Evolutionary conservation across 2,797 vertebrate genomes (phyloP).

Genomic region (Argya squamiceps): DNA sequence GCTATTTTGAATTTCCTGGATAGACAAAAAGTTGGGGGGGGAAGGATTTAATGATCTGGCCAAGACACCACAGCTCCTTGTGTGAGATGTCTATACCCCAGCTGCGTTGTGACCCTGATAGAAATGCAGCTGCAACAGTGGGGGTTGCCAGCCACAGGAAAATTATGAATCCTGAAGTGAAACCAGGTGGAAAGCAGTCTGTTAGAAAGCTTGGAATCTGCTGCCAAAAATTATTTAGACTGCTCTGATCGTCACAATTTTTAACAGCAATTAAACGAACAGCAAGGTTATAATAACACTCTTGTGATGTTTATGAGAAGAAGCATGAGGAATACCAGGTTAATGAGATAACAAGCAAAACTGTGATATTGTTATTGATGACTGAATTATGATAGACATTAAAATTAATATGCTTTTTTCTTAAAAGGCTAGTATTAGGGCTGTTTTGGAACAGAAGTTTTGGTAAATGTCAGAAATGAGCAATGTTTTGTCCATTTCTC

Average conservation of each 20-base stretch:
- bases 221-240: not conserved
- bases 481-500: not conserved
- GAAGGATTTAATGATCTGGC: not conserved
- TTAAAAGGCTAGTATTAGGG: not conserved
- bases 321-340: not conserved
- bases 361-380: not conserved
- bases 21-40: not conserved
- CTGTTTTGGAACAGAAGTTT: not conserved
- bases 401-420: not conserved
- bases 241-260: not conserved
- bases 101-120: accelerated
- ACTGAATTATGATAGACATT: not conserved
- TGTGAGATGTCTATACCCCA: not conserved
- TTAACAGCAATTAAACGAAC: not conserved
- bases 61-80: not conserved
- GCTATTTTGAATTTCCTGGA: not conserved
- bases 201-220: not conserved
- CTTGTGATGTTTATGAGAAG: not conserved
- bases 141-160: not conserved
- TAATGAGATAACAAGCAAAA: not conserved
- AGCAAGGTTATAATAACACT: not conserved
- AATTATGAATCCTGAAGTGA: constrained; percentile 14
- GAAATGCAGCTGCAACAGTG: not conserved
- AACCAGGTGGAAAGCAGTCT: not conserved
- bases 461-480: not conserved